A percentile compares a stretch with the other conserved stretches of the same genome.
phyloP scores from a whole-genome alignment of 2,113 vertebrate species.

The Cricetomys ansorgei region DNA sequence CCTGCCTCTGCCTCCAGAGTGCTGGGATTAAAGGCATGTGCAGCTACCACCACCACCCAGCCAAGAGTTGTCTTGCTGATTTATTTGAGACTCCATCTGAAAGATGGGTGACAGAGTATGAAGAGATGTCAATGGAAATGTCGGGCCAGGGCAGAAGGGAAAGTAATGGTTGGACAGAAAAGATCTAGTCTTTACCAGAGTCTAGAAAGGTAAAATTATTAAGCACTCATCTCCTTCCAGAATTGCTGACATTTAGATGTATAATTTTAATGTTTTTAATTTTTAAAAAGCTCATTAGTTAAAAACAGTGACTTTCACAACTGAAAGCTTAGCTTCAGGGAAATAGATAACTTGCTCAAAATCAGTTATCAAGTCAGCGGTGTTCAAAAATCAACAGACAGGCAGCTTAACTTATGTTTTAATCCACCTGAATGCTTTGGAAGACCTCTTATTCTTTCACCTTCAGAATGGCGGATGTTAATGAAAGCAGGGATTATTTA shows the following conservation, averaged over 20 bases:
- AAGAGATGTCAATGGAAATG: not conserved
- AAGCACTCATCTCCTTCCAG: not conserved
- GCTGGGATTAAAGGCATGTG: too few species aligned
- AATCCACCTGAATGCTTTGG: not conserved
- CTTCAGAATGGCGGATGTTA: not conserved
- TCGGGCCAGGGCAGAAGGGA: not conserved
- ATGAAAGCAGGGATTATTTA: not conserved
- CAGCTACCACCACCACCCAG: too few species aligned
- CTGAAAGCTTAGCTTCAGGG: constrained; percentile 27
- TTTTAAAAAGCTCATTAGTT: not conserved
- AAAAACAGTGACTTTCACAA: constrained; percentile 38
- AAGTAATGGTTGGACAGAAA: not conserved
- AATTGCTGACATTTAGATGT: not conserved
- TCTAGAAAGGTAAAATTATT: not conserved
- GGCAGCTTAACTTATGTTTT: constrained; percentile 22
- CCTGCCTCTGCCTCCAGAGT: too few species aligned
- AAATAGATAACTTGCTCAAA: constrained; percentile 24
- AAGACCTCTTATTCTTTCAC: constrained; percentile 13
- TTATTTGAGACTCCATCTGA: not conserved
- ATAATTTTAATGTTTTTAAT: not conserved
- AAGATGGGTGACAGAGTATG: not conserved
- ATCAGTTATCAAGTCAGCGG: not conserved
- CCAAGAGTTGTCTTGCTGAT: not conserved
- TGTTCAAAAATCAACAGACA: not conserved
- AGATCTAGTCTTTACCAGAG: not conserved